Percentiles rank a stretch among this genome's conserved stretches.
These are phyloP conservation scores for Himalopsyche tibetana DNA, from an alignment of 2,888 invertebrate genomes.

Conservation along the genomic window DNA sequence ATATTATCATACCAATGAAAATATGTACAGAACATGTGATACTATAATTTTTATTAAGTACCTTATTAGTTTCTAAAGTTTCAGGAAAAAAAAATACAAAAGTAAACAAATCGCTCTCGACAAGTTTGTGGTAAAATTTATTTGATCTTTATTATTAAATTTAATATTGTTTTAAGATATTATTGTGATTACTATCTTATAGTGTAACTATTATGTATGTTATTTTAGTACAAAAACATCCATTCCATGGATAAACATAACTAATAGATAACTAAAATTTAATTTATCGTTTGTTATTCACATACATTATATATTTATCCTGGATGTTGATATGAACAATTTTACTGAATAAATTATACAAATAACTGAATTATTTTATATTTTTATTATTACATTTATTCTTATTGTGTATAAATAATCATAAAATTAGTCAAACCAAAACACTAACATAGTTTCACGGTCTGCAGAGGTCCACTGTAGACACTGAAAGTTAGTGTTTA, in stretches of 20 bases:
- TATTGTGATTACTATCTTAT: conserved; percentile 30
- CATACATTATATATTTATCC: conserved; percentile 30
- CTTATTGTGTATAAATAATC: not conserved
- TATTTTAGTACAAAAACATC: not conserved
- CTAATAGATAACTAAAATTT: not conserved
- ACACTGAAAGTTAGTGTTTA: not conserved
- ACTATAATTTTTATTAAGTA: conserved; percentile 31
- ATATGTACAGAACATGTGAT: conserved; percentile 20
- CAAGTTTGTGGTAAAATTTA: conserved; percentile 16
- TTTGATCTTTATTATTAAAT: not conserved
- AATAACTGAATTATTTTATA: not conserved
- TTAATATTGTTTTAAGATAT: conserved; percentile 10
- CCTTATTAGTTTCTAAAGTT: not conserved
- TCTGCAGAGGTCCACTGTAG: not conserved
- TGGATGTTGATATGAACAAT: conserved; percentile 31
- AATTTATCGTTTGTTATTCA: conserved; percentile 5
- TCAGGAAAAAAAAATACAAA: not conserved
- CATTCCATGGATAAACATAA: conserved; percentile 1
- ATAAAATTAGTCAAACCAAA: not conserved
- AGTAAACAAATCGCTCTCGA: not conserved
- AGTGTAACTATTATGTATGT: conserved; percentile 1
- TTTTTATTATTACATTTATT: not conserved
- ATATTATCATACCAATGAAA: conserved; percentile 30
- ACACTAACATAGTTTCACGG: not conserved
- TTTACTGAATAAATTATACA: conserved; percentile 30